These are phyloP conservation scores for Zeus faber DNA, from an alignment of 2,113 vertebrate genomes.

Conservation along the genomic window DNA sequence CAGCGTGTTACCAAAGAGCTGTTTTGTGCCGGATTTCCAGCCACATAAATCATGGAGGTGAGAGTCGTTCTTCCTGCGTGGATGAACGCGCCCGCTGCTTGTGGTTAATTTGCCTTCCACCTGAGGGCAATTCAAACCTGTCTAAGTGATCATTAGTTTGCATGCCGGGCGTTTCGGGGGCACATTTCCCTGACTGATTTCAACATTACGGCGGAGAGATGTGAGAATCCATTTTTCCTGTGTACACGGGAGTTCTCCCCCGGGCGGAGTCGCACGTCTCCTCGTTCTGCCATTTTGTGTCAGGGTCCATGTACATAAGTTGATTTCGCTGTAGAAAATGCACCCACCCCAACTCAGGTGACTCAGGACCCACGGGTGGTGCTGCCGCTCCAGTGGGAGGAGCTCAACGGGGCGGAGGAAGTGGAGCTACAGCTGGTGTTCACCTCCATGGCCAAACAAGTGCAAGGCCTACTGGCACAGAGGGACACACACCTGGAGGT, in stretches of 20 bases:
- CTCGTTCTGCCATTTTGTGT: conserved; percentile 16
- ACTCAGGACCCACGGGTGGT: conserved; percentile 79
- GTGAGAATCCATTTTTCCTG: background rate
- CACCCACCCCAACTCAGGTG: too few species aligned
- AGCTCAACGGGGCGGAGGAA: conserved; percentile 63
- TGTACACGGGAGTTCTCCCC: conserved; percentile 1
- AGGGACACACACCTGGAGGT: conserved; percentile 84
- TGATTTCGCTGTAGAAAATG: too few species aligned
- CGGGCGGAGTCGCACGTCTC: conserved; percentile 33
- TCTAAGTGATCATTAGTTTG: conserved; percentile 46
- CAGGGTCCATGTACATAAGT: conserved; percentile 1
- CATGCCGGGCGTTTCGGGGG: conserved; percentile 29
- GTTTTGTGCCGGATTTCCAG: conserved; percentile 38
- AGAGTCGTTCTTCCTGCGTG: conserved; percentile 33
- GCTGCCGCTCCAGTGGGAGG: conserved; percentile 78
- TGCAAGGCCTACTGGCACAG: conserved; percentile 75
- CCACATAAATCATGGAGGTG: conserved; percentile 56
- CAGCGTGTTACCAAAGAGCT: too few species aligned
- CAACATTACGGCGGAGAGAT: conserved; percentile 7
- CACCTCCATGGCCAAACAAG: conserved; percentile 70
- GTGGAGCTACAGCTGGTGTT: conserved; percentile 72
- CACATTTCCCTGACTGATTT: background rate
- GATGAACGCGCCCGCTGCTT: conserved; percentile 39
- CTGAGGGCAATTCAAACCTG: conserved; percentile 37
- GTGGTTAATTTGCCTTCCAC: conserved; percentile 40